These are phyloP conservation scores for Saguinus midas DNA, from an alignment of 2,113 vertebrate species.

Conservation along the genomic window DNA sequence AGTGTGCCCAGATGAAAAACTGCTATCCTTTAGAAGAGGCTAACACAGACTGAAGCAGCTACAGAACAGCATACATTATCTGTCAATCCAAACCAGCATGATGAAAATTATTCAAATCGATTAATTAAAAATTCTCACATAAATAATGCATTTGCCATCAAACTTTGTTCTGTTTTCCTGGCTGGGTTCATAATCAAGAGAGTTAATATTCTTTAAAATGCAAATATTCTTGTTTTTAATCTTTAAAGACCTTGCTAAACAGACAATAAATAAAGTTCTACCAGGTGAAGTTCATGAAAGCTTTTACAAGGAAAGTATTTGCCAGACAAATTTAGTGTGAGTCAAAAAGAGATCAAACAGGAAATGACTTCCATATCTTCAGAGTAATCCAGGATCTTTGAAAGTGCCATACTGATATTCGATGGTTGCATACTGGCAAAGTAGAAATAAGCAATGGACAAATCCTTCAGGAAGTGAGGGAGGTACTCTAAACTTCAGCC, in stretches of 20 bases:
- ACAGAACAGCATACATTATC: not conserved
- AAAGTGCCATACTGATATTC: not conserved
- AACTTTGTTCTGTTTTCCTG: slow-evolving; percentile 57
- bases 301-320: slow-evolving; percentile 10
- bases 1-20: slow-evolving; percentile 39
- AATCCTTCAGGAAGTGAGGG: not conserved
- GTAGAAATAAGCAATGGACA: not conserved
- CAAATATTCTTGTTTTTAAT: slow-evolving; percentile 59
- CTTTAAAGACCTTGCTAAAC: slow-evolving; percentile 41
- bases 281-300: slow-evolving; percentile 25
- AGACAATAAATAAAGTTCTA: slow-evolving; percentile 39
- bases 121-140: slow-evolving; percentile 66
- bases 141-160: slow-evolving; percentile 65
- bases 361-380: not conserved
- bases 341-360: slow-evolving; percentile 38
- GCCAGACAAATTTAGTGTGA: slow-evolving; percentile 1
- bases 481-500: not conserved
- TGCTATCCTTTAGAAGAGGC: slow-evolving; percentile 35
- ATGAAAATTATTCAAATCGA: slow-evolving; percentile 68
- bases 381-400: not conserved
- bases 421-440: not conserved
- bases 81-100: not conserved
- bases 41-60: not conserved
- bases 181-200: slow-evolving; percentile 51
- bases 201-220: slow-evolving; percentile 59